phyloP scores from a whole-genome alignment of 2,888 invertebrate genomes.

The Coremacera marginata region DNA sequence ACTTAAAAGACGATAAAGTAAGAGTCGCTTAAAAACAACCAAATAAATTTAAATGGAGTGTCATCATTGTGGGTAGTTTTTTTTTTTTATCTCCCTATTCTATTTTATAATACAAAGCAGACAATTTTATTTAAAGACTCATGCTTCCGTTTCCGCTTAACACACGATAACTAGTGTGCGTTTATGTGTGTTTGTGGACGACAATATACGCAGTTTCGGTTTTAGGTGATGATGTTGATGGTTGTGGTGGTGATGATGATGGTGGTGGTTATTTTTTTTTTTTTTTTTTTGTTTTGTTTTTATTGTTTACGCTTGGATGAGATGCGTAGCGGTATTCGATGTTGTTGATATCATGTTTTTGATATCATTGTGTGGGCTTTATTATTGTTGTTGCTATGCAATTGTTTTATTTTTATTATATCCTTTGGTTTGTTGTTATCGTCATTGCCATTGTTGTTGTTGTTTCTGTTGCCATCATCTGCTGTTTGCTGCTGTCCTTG shows the following conservation, averaged over 20 bases:
- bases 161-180: neutral
- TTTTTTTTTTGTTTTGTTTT: constrained; percentile 4
- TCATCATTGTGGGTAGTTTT: too few species aligned
- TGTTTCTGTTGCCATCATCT: constrained; percentile 40
- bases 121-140: too few species aligned
- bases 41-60: too few species aligned
- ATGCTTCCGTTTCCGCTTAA: neutral
- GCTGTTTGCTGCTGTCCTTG: constrained; percentile 44
- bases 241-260: neutral
- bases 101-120: too few species aligned
- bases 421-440: constrained; percentile 57
- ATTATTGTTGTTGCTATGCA: constrained; percentile 49
- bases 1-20: too few species aligned
- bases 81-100: too few species aligned
- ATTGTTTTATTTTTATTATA: constrained; percentile 61
- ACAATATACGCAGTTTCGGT: neutral
- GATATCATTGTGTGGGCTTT: constrained; percentile 6
- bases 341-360: constrained; percentile 42
- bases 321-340: constrained; percentile 34
- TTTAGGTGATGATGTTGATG: neutral
- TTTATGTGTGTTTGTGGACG: neutral
- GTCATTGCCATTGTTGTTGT: constrained; percentile 29
- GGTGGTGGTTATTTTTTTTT: neutral
- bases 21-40: too few species aligned
- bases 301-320: constrained; percentile 37